Conservation (phyloP, 2,797 vertebrate species). For the Pangasius larnaudii region DNA sequence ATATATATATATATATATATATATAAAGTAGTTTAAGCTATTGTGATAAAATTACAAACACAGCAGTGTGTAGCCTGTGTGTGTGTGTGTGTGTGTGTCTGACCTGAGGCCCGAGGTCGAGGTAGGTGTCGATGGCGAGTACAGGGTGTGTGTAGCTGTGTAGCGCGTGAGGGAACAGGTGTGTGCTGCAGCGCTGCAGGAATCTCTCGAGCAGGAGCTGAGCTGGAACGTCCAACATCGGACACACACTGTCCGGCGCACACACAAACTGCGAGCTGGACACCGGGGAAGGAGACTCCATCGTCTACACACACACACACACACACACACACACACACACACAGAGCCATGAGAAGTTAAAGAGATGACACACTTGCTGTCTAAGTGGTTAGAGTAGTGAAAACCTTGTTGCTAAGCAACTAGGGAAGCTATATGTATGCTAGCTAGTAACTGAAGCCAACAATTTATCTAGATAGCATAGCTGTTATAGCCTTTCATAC, state of each 20-base stretch:
- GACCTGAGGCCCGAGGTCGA: conserved; percentile 95
- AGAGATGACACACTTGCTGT: not conserved
- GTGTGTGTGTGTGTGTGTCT: conserved; percentile 41
- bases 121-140: conserved; percentile 94
- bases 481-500: not conserved
- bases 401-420: not conserved
- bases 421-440: not conserved
- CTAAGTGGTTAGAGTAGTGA: no score
- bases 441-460: not conserved
- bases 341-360: not conserved
- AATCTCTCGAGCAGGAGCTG: conserved; percentile 97
- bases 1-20: no score
- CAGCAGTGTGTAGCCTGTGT: not conserved
- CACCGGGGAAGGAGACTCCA: conserved; percentile 81
- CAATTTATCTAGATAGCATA: not conserved
- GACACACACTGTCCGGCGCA: conserved; percentile 96
- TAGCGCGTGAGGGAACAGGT: conserved; percentile 91
- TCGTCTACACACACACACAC: conserved; percentile 74
- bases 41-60: not conserved
- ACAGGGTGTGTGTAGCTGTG: conserved; percentile 88
- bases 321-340: not conserved
- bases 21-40: not conserved
- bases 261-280: conserved; percentile 92
- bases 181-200: conserved; percentile 89
- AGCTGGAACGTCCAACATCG: conserved; percentile 89